Conservation (phyloP, 1,140 invertebrate species). For the Saxidomus purpurata region DNA sequence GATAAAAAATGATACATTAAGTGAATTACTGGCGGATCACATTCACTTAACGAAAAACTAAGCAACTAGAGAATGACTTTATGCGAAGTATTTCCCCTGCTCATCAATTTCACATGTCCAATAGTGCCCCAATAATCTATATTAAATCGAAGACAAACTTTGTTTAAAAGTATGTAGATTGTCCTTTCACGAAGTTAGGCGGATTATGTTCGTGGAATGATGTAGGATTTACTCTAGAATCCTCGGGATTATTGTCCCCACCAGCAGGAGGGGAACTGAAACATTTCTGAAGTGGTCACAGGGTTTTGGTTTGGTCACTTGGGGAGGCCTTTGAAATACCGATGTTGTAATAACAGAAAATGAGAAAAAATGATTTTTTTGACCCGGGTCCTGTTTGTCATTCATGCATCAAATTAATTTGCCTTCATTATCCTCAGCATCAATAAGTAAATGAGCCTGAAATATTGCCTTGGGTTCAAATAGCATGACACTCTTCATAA, state of each 20-base stretch:
- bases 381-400: no score
- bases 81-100: neutral
- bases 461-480: no score
- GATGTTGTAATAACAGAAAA: no score
- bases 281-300: neutral
- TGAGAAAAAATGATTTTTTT: no score
- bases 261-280: neutral
- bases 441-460: no score
- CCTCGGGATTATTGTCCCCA: neutral
- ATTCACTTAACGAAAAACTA: neutral
- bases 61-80: neutral
- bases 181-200: neutral
- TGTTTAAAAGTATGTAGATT: neutral
- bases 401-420: no score
- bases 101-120: slow-evolving; percentile 14
- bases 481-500: no score
- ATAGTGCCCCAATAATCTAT: slow-evolving; percentile 3
- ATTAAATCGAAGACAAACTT: neutral
- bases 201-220: neutral
- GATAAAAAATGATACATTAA: slow-evolving; percentile 3
- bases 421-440: no score
- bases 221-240: neutral
- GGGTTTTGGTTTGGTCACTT: neutral
- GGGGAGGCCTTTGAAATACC: neutral
- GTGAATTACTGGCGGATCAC: neutral